Conservation (phyloP, 2,888 invertebrate species). For the Chrysodeixis includens region DNA sequence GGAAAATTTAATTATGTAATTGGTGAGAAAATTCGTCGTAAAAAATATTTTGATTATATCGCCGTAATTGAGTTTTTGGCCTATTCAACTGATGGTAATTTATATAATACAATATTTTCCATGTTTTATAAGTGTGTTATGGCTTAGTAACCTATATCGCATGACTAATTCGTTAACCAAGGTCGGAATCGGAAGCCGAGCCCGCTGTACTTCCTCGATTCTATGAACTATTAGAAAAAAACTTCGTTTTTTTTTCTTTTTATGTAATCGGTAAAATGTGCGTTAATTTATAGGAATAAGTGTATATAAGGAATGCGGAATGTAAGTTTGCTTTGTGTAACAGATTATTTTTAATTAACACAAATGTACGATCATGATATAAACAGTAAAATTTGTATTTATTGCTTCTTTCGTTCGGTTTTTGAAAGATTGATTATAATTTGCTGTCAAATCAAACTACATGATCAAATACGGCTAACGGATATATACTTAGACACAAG, state of each 20-base stretch:
- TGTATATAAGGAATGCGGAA: constrained; percentile 23
- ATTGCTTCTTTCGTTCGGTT: no score
- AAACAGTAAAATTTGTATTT: background rate
- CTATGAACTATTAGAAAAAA: constrained; percentile 33
- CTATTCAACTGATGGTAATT: constrained; percentile 11
- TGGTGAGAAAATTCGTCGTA: background rate
- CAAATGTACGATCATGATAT: no score
- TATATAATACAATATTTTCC: constrained; percentile 28
- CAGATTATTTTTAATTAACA: background rate
- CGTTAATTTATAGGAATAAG: constrained; percentile 36
- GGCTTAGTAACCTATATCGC: constrained; percentile 28
- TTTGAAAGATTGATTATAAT: no score
- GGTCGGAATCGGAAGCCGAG: constrained; percentile 42
- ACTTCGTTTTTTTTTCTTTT: constrained; percentile 22
- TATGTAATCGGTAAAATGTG: constrained; percentile 32
- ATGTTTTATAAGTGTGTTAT: constrained; percentile 30
- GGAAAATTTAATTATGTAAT: background rate
- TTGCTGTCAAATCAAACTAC: no score
- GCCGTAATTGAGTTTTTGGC: background rate
- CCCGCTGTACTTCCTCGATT: constrained; percentile 33
- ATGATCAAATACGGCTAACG: no score
- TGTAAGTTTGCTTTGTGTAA: constrained; percentile 13
- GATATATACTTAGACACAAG: no score
- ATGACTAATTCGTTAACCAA: constrained; percentile 44
- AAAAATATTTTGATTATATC: background rate